phyloP scores from a whole-genome alignment of 2,113 vertebrate genomes.

The Corythaeola cristata region DNA sequence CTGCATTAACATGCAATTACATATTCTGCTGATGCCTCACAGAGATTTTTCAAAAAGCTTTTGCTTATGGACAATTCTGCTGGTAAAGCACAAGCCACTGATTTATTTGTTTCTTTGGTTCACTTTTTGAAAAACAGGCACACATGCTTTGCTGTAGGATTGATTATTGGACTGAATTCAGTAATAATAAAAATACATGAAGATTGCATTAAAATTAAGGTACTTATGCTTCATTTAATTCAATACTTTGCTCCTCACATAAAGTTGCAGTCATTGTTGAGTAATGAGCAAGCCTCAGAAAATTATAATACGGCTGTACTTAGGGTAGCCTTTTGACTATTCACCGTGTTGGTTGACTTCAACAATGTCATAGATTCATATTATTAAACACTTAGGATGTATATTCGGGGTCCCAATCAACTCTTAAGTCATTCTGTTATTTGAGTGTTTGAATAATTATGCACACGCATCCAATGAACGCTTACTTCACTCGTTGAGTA shows the following conservation, averaged over 20 bases:
- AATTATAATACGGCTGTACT: neutral
- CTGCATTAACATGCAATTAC: neutral
- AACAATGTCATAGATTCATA: neutral
- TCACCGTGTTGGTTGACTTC: neutral
- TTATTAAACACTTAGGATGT: neutral
- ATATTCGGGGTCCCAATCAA: neutral
- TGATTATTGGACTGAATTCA: neutral
- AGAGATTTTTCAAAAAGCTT: neutral
- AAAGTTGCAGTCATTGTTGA: neutral
- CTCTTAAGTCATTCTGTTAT: neutral
- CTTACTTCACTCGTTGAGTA: neutral
- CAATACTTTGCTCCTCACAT: neutral
- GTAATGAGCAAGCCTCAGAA: neutral
- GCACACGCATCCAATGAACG: neutral
- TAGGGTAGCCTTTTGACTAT: neutral
- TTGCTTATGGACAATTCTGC: neutral
- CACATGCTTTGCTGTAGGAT: neutral
- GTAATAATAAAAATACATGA: neutral
- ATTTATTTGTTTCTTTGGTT: neutral
- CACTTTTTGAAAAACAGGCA: neutral
- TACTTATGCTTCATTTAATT: neutral
- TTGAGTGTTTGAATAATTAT: neutral
- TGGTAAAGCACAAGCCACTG: neutral
- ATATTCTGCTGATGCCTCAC: neutral
- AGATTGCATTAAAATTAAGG: constrained; percentile 7